Conservation (phyloP, 2,888 invertebrate species). For the Rhaphigaster nebulosa region DNA sequence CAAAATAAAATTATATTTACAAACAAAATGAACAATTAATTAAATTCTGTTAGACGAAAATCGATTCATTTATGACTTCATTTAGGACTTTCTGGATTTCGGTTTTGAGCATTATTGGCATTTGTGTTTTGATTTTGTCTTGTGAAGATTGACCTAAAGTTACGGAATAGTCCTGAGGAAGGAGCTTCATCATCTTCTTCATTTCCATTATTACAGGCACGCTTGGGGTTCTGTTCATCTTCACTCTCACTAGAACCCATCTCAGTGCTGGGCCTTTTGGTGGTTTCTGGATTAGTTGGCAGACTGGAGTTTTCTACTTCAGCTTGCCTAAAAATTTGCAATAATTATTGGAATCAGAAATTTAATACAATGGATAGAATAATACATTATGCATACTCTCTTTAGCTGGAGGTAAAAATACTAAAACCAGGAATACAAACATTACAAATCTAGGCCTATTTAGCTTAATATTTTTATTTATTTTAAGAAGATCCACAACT, state of each 20-base stretch:
- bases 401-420: neutral
- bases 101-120: neutral
- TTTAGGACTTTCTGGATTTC: neutral
- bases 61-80: neutral
- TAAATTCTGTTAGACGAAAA: neutral
- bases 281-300: neutral
- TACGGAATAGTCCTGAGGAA: neutral
- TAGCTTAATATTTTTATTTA: neutral
- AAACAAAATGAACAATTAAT: constrained; percentile 24
- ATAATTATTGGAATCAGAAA: neutral
- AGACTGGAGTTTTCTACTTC: constrained; percentile 14
- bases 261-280: constrained; percentile 26
- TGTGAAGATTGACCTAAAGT: neutral
- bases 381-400: neutral
- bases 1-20: constrained; percentile 46
- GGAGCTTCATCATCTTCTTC: constrained; percentile 21
- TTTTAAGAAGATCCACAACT: neutral
- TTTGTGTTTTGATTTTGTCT: neutral
- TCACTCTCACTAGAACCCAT: neutral
- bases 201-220: neutral
- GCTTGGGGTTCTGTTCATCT: constrained; percentile 42
- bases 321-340: neutral
- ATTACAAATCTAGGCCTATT: neutral
- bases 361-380: neutral
- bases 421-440: neutral